Evolutionary conservation across 2,113 vertebrate species (phyloP).

Genomic region (Zingel zingel): DNA sequence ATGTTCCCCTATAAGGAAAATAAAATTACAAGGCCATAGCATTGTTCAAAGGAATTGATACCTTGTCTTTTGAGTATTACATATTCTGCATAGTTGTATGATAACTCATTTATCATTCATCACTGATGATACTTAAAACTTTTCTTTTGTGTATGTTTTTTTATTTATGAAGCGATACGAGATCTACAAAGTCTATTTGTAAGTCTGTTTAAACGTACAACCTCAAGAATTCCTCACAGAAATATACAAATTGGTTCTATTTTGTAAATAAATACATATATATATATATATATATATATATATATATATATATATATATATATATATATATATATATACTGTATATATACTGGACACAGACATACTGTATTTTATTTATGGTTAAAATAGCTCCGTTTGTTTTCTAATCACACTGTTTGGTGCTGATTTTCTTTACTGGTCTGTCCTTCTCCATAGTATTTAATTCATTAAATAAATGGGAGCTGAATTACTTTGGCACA

Average conservation of each 20-base stretch:
- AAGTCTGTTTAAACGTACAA: background rate
- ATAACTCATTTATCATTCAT: background rate
- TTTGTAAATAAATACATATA: too few species aligned
- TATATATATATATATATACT: too few species aligned
- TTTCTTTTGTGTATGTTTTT: background rate
- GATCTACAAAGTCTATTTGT: too few species aligned
- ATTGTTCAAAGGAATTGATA: background rate
- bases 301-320: too few species aligned
- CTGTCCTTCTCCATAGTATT: background rate
- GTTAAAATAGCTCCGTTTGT: background rate
- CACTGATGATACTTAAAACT: background rate
- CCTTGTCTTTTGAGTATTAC: too few species aligned
- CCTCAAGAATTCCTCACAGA: background rate
- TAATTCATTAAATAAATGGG: background rate
- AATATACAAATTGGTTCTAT: accelerated
- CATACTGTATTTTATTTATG: background rate
- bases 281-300: too few species aligned
- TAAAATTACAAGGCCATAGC: background rate
- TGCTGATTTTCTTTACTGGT: background rate
- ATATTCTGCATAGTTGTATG: too few species aligned
- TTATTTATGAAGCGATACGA: background rate
- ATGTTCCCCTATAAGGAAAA: background rate
- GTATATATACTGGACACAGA: background rate
- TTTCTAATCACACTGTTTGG: background rate
- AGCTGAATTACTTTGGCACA: background rate